phyloP scores from a whole-genome alignment of 2,113 vertebrate genomes.

The Sinocyclocheilus anophthalmus region DNA sequence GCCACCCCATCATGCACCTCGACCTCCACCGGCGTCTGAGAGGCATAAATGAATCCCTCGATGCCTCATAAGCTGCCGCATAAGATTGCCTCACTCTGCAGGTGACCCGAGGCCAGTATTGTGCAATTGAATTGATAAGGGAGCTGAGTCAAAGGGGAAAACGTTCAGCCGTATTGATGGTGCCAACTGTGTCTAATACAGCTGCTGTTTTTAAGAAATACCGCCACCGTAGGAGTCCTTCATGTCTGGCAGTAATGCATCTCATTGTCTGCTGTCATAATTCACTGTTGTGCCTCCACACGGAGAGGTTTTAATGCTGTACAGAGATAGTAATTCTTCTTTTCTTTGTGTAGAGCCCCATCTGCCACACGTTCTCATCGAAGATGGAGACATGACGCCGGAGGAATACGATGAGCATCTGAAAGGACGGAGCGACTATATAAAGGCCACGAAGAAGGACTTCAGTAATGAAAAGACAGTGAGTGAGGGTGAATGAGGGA shows the following conservation, averaged over 20 bases:
- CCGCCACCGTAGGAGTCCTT: neutral
- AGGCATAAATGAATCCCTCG: constrained; percentile 54
- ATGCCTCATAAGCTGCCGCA: constrained; percentile 43
- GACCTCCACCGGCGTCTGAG: constrained; percentile 58
- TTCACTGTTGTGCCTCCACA: neutral
- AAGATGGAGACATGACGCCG: constrained; percentile 89
- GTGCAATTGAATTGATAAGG: constrained; percentile 58
- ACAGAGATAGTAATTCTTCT: constrained; percentile 17
- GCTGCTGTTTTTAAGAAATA: constrained; percentile 6
- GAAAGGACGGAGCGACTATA: constrained; percentile 85
- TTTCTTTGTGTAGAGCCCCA: constrained; percentile 82
- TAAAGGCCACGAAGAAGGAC: constrained; percentile 89
- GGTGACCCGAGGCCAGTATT: constrained; percentile 52
- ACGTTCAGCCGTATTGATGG: neutral
- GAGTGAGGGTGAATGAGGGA: constrained; percentile 72
- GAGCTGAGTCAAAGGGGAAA: constrained; percentile 38
- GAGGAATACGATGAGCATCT: constrained; percentile 89
- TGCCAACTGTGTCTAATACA: neutral
- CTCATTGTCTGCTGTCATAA: neutral
- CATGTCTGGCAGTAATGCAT: neutral
- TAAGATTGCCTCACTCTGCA: constrained; percentile 50
- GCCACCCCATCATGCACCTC: constrained; percentile 40
- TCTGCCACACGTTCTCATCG: constrained; percentile 85
- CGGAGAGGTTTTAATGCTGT: neutral
- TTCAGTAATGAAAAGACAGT: constrained; percentile 88